Evolutionary conservation across 1,140 invertebrate species (phyloP).

Genomic region (Dendrolimus punctatus): DNA sequence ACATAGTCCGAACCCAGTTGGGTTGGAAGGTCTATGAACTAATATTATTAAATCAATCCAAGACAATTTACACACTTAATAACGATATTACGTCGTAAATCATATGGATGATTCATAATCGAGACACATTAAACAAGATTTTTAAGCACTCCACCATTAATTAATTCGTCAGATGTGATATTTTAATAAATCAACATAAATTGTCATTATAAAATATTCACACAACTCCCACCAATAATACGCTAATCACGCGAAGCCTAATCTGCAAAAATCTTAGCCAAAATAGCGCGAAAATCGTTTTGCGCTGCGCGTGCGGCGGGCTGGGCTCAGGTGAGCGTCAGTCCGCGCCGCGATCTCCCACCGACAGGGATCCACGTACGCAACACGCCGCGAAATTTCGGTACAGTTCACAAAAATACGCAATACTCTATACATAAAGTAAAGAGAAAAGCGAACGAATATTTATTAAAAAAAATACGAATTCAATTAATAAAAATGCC

Average conservation of each 20-base stretch:
- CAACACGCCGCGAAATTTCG: constrained; percentile 53
- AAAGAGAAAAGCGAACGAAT: constrained; percentile 28
- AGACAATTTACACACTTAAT: too few species aligned
- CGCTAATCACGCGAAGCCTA: constrained; percentile 59
- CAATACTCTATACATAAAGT: constrained; percentile 9
- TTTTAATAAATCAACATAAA: constrained; percentile 36
- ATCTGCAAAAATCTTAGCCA: constrained; percentile 66
- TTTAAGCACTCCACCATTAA: constrained; percentile 1
- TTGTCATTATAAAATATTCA: constrained; percentile 25
- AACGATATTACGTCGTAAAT: too few species aligned
- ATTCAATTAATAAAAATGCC: constrained; percentile 12
- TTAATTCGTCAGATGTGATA: constrained; percentile 28
- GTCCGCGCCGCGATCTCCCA: constrained; percentile 56
- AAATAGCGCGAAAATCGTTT: constrained; percentile 70
- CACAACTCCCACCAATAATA: constrained; percentile 40
- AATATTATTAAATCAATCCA: too few species aligned
- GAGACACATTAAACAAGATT: too few species aligned
- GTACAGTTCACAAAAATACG: constrained; percentile 30
- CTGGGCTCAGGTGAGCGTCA: constrained; percentile 58
- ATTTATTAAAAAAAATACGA: constrained; percentile 9
- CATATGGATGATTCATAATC: too few species aligned
- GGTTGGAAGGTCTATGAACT: too few species aligned
- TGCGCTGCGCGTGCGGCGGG: constrained; percentile 55
- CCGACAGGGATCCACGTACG: constrained; percentile 54
- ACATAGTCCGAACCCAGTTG: too few species aligned